A percentile compares a stretch with the other conserved stretches of the same genome.
Evolutionary conservation across 2,888 invertebrate genomes (phyloP).

Genomic region (Doris montereyensis): DNA sequence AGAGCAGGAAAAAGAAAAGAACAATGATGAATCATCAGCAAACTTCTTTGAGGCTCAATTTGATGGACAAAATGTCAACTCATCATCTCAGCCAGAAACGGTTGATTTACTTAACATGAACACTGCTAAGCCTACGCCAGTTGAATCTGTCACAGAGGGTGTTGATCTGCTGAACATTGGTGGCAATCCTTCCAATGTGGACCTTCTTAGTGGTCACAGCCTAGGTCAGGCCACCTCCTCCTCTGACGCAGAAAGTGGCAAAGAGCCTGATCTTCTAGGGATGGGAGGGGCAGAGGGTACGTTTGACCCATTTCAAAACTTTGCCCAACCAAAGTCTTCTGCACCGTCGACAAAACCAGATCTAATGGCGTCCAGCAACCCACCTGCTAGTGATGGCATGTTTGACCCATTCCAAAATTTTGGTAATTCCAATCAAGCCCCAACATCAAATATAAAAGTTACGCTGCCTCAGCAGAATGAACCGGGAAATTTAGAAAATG

Average conservation of each 20-base stretch:
- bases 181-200: constrained; percentile 34
- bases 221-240: not conserved
- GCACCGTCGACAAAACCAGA: constrained; percentile 31
- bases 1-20: not conserved
- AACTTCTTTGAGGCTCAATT: constrained; percentile 44
- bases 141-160: constrained; percentile 1
- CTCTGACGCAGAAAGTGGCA: not conserved
- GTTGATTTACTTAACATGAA: constrained; percentile 60
- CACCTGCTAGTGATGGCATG: constrained; percentile 36
- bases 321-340: constrained; percentile 35
- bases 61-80: constrained; percentile 1
- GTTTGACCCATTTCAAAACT: constrained; percentile 68
- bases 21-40: not conserved
- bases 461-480: not conserved
- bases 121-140: constrained; percentile 24
- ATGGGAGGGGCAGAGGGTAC: constrained; percentile 46
- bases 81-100: not conserved
- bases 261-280: constrained; percentile 43
- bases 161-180: constrained; percentile 41
- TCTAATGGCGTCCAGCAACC: constrained; percentile 37
- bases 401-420: constrained; percentile 63
- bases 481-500: constrained; percentile 45
- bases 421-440: not conserved
- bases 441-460: not conserved
- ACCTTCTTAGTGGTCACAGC: constrained; percentile 41